These are phyloP conservation scores for Autographa gamma DNA, from an alignment of 2,888 invertebrate species.

Conservation along the genomic window DNA sequence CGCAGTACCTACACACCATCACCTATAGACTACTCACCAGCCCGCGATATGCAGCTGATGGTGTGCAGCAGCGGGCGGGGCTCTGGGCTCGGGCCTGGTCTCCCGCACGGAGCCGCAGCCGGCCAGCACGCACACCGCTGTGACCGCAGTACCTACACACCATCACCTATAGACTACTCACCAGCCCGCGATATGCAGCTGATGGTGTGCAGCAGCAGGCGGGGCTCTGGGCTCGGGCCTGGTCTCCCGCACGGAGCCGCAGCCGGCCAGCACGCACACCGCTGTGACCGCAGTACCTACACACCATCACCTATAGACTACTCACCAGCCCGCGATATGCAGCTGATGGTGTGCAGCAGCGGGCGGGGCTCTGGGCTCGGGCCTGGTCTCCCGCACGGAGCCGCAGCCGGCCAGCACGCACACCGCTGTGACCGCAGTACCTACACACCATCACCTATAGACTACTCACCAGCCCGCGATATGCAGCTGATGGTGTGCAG, in stretches of 20 bases:
- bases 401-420: conserved; percentile 92
- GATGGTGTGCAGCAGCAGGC: conserved; percentile 89
- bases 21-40: conserved; percentile 60
- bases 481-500: conserved; percentile 90
- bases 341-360: conserved; percentile 90
- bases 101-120: conserved; percentile 91
- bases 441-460: too few species aligned
- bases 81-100: conserved; percentile 75
- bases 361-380: conserved; percentile 86
- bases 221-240: conserved; percentile 83
- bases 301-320: too few species aligned
- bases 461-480: conserved; percentile 76
- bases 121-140: conserved; percentile 90
- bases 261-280: conserved; percentile 91
- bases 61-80: conserved; percentile 89
- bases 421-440: conserved; percentile 75
- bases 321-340: conserved; percentile 83
- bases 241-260: conserved; percentile 89
- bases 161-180: too few species aligned
- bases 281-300: conserved; percentile 71
- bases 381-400: conserved; percentile 84
- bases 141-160: conserved; percentile 49
- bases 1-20: too few species aligned
- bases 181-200: conserved; percentile 89
- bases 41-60: conserved; percentile 89